Base-by-base conservation (phyloP, 2,888 invertebrate genomes). In the Xanthostigma xanthostigma region DNA sequence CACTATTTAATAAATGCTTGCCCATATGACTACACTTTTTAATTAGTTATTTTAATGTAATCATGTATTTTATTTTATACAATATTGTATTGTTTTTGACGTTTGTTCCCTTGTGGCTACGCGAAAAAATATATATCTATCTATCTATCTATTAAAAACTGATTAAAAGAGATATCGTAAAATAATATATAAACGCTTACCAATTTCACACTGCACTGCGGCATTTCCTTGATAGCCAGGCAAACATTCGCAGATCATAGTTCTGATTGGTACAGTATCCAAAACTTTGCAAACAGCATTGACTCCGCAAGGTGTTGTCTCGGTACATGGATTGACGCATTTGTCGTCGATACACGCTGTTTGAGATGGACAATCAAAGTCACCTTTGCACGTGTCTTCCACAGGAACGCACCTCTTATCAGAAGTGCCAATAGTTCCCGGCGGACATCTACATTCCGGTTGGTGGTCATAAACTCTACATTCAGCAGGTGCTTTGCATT, bases 181-280 rank as follows among this genome's bases (percentile, higher is more conserved):
- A n/a, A n/a, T 39, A 42, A 14, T 5, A n/a, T 34, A 36, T 43
- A 39, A 14, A 36, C 49, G 75, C 77, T 78, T 74, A 81, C 89
- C 75, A 72, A 76, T 81, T 57, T 85, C 82, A 61, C 92, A 93
- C 60, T 83, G 80, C 9, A 84, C 74, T 9, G 88, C 81, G 14
- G 92, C 91, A 63, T 91, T 88, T 63, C 92, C 93, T 66, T 81
- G 81, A 62, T 83, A 90, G 51, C 90, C 91, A 36, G 85, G 83
- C 41, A 83, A 63, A 63, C 93, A 93, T 65, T 87, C 84, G 61
- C 92, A 93, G 52, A 87, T 78, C 84, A 92, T 86, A 9, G 91
- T 91, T 61, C 86, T 76, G 0, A 92, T 83, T 9, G 91, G 89
- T 45, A 79, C 70, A 0, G 91, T 89, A 60, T 91, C 84, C 36